Base-by-base conservation (phyloP, 2,888 invertebrate species). In the Automeris io region DNA sequence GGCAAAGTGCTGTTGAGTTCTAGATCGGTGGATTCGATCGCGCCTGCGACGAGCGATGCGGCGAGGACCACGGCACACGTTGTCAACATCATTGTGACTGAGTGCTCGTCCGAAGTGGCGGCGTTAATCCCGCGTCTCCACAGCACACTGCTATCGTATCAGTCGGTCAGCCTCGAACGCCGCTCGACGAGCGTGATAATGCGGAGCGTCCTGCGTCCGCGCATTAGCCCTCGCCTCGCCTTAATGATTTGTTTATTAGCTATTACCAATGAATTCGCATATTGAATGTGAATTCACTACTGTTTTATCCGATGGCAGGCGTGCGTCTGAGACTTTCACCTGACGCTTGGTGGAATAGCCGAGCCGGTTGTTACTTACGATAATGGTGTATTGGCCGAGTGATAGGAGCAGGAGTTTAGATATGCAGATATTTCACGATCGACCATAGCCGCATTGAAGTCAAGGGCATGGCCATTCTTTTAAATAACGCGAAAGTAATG, bases 311-410 rank as follows among this genome's bases (percentile, higher is more conserved):
- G 73, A 67, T 55, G 66, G 61, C 60, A 56, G 54, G 57, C 66
- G 63, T 71, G 69, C 77, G 79, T 82, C 81, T 85, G 71, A 58
- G 69, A 82, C 85, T 86, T 85, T 86, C 85, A 83, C 82, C 71
- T 54, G 66, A 49, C 70, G 64, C 62, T 66, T 57, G 67, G 51
- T 62, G 64, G 62, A 69, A 71, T 61, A 71, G 66, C 55, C 68
- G 63, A 74, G 77, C 76, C 77, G 72, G 74, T 71, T 71, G 68
- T 64, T 62, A 64, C 74, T 75, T 81, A 73, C 67, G 72, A 79
- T 81, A 78, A 68, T 74, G 62, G 49, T 64, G 58, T 70, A 61
- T 69, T 73, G 66, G 65, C 62, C 46, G 45, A 63, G 61, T 63
- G 64, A 56, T 61, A 51, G 56, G 53, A 60, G 58, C 52, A 48